Evolutionary conservation across 2,888 invertebrate genomes (phyloP).

Genomic region (Eulithis testata): DNA sequence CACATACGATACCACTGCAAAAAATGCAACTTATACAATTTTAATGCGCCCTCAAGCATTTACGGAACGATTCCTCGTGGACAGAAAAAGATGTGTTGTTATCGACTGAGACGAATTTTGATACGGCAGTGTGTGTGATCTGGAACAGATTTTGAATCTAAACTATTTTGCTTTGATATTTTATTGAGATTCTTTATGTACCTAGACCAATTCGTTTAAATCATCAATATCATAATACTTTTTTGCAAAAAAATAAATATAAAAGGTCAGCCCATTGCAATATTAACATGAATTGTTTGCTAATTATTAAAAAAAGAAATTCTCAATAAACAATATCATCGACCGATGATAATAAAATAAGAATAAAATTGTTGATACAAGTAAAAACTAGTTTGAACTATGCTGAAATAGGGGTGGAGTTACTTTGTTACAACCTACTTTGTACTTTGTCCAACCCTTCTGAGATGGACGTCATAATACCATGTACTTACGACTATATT

Average conservation of each 20-base stretch:
- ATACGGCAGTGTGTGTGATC: constrained; percentile 38
- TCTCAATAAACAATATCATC: constrained; percentile 24
- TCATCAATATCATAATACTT: no score
- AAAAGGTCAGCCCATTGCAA: constrained; percentile 1
- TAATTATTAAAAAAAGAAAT: constrained; percentile 15
- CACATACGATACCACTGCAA: constrained; percentile 65
- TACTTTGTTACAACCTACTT: constrained; percentile 10
- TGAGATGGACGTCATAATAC: background rate
- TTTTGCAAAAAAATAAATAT: no score
- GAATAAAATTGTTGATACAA: background rate
- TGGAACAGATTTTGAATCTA: background rate
- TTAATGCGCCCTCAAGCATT: constrained; percentile 78
- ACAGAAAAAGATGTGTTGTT: constrained; percentile 65
- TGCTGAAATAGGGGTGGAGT: constrained; percentile 25
- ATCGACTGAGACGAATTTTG: constrained; percentile 65
- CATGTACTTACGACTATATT: constrained; percentile 10
- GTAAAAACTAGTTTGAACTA: constrained; percentile 26
- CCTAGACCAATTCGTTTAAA: no score
- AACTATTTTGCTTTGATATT: background rate
- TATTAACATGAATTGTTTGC: constrained; percentile 15
- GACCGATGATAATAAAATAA: constrained; percentile 8
- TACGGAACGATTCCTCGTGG: constrained; percentile 69
- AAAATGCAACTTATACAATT: constrained; percentile 77
- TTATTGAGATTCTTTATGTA: no score
- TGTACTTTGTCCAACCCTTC: constrained; percentile 11